A percentile compares a stretch with the other conserved stretches of the same genome.
These are phyloP conservation scores for Brachypodius melanocephalos DNA, from an alignment of 2,113 vertebrate species.

Conservation along the genomic window DNA sequence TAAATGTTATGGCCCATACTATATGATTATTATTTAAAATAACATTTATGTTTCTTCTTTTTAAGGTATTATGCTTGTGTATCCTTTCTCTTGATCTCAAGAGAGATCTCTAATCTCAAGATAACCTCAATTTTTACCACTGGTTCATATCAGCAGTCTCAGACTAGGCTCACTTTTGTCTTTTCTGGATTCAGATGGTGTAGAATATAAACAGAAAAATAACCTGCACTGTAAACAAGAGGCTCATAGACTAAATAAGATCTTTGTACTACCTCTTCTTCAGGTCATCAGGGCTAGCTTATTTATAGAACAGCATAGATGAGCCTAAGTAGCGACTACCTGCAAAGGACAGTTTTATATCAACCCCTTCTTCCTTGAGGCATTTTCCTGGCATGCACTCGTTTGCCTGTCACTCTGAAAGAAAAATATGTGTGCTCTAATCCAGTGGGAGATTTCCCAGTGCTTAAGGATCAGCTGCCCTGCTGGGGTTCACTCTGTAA, in stretches of 20 bases:
- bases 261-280: background rate
- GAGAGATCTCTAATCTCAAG: background rate
- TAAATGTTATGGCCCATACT: background rate
- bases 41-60: background rate
- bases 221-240: background rate
- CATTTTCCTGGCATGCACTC: background rate
- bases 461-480: background rate
- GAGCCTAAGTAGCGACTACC: background rate
- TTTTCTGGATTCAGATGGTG: background rate
- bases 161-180: background rate
- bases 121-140: background rate
- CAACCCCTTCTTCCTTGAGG: background rate
- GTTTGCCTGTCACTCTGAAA: background rate
- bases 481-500: background rate
- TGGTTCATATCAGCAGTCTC: background rate
- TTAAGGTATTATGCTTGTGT: background rate
- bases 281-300: background rate
- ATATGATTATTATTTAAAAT: background rate
- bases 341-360: background rate
- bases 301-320: background rate
- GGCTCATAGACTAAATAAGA: background rate
- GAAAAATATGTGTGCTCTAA: background rate
- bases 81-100: background rate
- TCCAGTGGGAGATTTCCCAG: background rate
- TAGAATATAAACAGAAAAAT: background rate